These are phyloP conservation scores for Miltochrista miniata DNA, from an alignment of 2,888 invertebrate genomes.

Conservation along the genomic window DNA sequence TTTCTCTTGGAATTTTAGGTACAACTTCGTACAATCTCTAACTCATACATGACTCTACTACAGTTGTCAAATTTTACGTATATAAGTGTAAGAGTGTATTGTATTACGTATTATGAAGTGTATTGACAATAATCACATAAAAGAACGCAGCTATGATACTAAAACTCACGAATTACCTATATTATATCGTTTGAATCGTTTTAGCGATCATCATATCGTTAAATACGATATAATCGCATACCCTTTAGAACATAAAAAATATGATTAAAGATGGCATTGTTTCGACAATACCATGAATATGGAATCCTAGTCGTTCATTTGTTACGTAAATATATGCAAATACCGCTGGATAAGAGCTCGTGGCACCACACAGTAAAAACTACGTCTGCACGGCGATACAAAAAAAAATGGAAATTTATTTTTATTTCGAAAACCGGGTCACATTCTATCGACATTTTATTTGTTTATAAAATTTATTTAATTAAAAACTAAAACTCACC, in stretches of 20 bases:
- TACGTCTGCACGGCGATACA: conserved; percentile 20
- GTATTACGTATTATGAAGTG: no score
- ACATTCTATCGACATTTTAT: conserved; percentile 21
- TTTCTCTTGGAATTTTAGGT: no score
- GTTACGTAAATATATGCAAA: conserved; percentile 35
- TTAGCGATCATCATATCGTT: no score
- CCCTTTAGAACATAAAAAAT: not conserved
- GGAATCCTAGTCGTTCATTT: conserved; percentile 33
- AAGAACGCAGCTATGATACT: no score
- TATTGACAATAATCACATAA: no score
- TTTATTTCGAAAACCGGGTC: conserved; percentile 48
- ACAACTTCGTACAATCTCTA: no score
- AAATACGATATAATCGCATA: no score
- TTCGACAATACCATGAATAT: conserved; percentile 35
- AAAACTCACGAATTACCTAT: no score
- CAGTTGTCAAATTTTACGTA: no score
- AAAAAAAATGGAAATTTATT: conserved; percentile 37
- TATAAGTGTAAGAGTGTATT: no score
- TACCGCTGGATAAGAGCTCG: conserved; percentile 14
- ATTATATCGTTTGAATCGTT: no score
- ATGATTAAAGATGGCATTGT: not conserved
- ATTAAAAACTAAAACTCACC: conserved; percentile 43
- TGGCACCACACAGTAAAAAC: conserved; percentile 3
- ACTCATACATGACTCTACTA: no score
- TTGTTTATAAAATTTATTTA: not conserved